A percentile compares a stretch with the other conserved stretches of the same genome.
Evolutionary conservation across 2,888 invertebrate genomes (phyloP).

Genomic region (Troides aeacus): DNA sequence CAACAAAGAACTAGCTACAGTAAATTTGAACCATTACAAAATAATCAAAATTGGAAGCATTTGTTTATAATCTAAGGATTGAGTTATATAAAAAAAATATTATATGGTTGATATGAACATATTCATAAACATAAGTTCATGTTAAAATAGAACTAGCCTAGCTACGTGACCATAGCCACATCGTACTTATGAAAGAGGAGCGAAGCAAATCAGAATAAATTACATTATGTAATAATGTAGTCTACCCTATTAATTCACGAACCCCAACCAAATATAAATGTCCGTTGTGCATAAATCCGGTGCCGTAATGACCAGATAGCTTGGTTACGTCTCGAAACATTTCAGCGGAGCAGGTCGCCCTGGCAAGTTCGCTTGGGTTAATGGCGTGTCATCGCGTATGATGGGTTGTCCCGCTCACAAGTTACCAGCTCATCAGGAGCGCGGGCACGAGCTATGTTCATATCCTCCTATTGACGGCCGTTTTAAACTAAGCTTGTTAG

Average conservation of each 20-base stretch:
- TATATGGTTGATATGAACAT: neutral
- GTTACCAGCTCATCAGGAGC: conserved; percentile 62
- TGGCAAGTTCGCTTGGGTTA: conserved; percentile 60
- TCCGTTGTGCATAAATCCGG: conserved; percentile 35
- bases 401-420: conserved; percentile 64
- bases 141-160: conserved; percentile 18
- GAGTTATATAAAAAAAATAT: too few species aligned
- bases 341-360: conserved; percentile 65
- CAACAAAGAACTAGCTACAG: too few species aligned
- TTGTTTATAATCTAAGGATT: too few species aligned
- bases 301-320: conserved; percentile 33
- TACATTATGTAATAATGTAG: conserved; percentile 38
- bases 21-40: too few species aligned
- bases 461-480: conserved; percentile 61
- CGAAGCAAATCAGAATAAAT: conserved; percentile 33
- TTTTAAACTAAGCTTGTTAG: conserved; percentile 37
- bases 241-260: conserved; percentile 47
- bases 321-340: conserved; percentile 58
- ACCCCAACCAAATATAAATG: conserved; percentile 43
- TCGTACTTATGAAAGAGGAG: conserved; percentile 15
- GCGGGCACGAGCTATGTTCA: conserved; percentile 47
- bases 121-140: neutral
- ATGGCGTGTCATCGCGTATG: conserved; percentile 74
- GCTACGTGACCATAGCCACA: conserved; percentile 4
- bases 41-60: too few species aligned